Percentiles rank a stretch among this genome's conserved stretches.
phyloP scores from a whole-genome alignment of 2,888 invertebrate genomes.

The Nemoura dubitans region DNA sequence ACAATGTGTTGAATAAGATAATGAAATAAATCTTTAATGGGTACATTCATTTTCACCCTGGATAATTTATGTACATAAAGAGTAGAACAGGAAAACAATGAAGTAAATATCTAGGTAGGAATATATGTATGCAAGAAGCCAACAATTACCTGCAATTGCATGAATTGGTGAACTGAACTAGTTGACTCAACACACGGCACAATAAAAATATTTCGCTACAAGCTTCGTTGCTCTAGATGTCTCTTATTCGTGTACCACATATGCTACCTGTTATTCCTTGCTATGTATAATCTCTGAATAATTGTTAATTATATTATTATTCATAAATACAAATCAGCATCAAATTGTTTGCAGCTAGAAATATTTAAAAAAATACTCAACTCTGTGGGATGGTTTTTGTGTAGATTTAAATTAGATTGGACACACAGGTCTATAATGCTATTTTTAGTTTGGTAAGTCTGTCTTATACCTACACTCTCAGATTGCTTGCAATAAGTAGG shows the following conservation, averaged over 20 bases:
- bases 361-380: conserved; percentile 9
- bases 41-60: background rate
- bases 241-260: background rate
- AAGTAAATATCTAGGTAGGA: background rate
- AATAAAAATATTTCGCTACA: conserved; percentile 8
- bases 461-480: background rate
- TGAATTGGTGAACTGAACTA: background rate
- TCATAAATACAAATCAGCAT: background rate
- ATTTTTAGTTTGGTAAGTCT: background rate
- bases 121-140: too few species aligned
- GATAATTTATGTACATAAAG: background rate
- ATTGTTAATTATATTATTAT: background rate
- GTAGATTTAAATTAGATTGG: background rate
- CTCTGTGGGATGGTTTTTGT: background rate
- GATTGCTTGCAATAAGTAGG: background rate
- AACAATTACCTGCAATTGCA: background rate
- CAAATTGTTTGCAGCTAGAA: background rate
- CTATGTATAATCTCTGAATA: background rate
- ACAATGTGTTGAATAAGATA: background rate
- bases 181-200: background rate
- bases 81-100: background rate
- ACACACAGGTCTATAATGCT: background rate
- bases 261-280: background rate
- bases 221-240: background rate
- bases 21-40: background rate